Base-by-base conservation (phyloP, 1,140 invertebrate species). In the Mylabris phalerata region DNA sequence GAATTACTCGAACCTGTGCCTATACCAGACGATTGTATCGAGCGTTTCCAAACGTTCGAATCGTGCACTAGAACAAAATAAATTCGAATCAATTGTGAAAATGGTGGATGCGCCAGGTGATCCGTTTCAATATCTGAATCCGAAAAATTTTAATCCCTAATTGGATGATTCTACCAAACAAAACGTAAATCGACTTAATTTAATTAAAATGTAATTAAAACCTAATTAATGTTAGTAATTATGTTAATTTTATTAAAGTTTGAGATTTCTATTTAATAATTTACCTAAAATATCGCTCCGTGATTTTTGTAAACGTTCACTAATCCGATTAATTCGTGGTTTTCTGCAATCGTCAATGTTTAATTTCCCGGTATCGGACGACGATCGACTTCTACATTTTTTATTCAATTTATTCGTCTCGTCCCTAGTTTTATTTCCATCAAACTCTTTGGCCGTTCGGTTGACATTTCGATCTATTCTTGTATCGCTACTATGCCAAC, bases 401-500 rank as follows among this genome's bases (percentile, higher is more conserved):
- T 46, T 38, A 40, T 48, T 32, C 52, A 7, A 11, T 55, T 46
- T 38, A 40, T 48, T 32, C 52, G n/a, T n/a, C 48, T 39, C 40
- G 19, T 19, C 19, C 19, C 1, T 19, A 19, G 19, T 19, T 19
- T 19, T 19, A 19, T 19, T 19, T 19, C 19, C 19, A 19, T 19
- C 19, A 19, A 19, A 19, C 19, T 19, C 19, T 19, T 19, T 19
- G 19, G 19, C 19, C 1, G 19, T 19, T 19, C 1, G 19, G 19
- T 2, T 19, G 19, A 19, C 19, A 19, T 19, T 19, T 19, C 19
- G 19, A 19, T 19, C 19, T 19, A 19, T 19, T 19, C 19, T 19
- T 19, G 19, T 55, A 44, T 39, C 45, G n/a, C 47, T 48, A 48
- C 65, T 67, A 50, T 64, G 59, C 68, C 70, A 72, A 56, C 60